A percentile compares a stretch with the other conserved stretches of the same genome.
Evolutionary conservation across 2,888 invertebrate genomes (phyloP).

Genomic region (Agonopterix arenella): DNA sequence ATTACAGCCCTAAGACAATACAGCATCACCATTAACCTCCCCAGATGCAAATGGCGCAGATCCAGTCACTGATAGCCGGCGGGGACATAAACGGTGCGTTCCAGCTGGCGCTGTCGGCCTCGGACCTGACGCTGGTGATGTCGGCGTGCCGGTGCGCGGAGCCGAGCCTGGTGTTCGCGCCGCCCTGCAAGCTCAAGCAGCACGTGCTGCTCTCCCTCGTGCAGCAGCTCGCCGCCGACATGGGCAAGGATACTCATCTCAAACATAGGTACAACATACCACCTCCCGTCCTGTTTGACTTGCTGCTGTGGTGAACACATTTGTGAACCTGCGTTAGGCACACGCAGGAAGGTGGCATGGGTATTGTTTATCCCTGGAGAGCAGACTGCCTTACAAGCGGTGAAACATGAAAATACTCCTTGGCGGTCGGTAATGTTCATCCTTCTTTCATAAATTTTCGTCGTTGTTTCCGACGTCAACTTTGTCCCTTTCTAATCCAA

Average conservation of each 20-base stretch:
- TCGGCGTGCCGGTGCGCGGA: conserved; percentile 91
- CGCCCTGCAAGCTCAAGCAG: conserved; percentile 85
- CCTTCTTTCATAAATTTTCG: no score
- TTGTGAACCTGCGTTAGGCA: no score
- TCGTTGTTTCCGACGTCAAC: no score
- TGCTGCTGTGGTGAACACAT: no score
- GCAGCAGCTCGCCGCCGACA: conserved; percentile 94
- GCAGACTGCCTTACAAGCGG: no score
- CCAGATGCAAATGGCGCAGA: conserved; percentile 80
- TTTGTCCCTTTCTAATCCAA: no score
- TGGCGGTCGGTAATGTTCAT: no score
- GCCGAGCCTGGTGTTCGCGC: conserved; percentile 85
- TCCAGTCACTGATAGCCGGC: conserved; percentile 80
- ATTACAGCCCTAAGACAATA: background rate
- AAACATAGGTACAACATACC: conserved; percentile 53
- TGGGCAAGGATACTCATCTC: conserved; percentile 83
- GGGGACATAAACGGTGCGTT: conserved; percentile 93
- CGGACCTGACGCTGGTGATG: conserved; percentile 91
- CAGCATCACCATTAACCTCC: background rate
- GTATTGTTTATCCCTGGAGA: no score
- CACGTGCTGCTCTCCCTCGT: conserved; percentile 94
- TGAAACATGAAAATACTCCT: no score
- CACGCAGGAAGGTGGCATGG: no score
- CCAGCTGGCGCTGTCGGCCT: conserved; percentile 91
- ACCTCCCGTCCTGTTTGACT: background rate